Evolutionary conservation across 2,888 invertebrate species (phyloP), one percentile per base, ranked within the genome.

Genomic region (Andrena bicolor): DNA sequence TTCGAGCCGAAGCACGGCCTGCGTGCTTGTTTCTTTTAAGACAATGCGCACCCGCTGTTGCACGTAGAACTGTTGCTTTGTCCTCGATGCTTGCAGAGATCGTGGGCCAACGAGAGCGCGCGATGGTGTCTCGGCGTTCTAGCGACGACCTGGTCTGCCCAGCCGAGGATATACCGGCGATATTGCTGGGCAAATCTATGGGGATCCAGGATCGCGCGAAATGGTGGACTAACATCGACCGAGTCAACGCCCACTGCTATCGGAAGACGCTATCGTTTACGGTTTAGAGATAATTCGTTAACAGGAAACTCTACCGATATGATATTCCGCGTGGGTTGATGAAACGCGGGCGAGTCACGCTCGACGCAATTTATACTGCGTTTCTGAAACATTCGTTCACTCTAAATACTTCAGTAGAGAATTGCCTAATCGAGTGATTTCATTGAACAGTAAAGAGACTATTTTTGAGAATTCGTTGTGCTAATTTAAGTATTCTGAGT

Each of bases 31-130:
- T 87, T 88, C 85, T 84, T 75, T 76, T 69, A 76, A 86, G 86
- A 90, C 90, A 91, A 91, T 90, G 83, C 85, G 80, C 64, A 41
- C 76, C 41, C 75, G 84, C 88, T 87, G 88, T 90, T 89, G 89
- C 88, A 68, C 84, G 82, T 80, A 80, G 76, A 83, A 83, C 87
- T 89, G 88, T 89, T 87, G 87, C 88, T 83, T 82, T 85, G 80
- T 82, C 69, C 82, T 64, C 63, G 70, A 71, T 61, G 53, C 41
- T 72, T 49, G 5, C 48, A 53, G 53, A 80, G 77, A 75, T 71
- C 72, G 71, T 69, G 72, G 61, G 28, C 32, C 53, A 80, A 80
- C 75, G 60, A 61, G 28, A 61, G 49, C 26, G 51, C 63, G 35
- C 68, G 48, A 69, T 8, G 60, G 56, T 63, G 78, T 26, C 41